Conservation (phyloP, 2,113 vertebrate genomes). For the Nycticryphes semicollaris region DNA sequence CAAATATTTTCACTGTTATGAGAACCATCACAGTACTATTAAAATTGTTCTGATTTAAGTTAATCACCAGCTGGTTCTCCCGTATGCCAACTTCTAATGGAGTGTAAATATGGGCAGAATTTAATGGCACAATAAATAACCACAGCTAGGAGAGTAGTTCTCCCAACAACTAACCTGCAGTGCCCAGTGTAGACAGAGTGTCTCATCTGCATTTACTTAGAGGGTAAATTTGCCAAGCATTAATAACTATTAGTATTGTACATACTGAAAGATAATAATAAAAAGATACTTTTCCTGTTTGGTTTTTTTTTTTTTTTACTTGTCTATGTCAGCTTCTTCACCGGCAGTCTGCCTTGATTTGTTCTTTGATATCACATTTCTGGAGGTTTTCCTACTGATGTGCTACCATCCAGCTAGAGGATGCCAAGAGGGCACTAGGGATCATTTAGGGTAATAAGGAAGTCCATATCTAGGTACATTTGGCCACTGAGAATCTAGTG, state of each 20-base stretch:
- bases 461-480: not conserved
- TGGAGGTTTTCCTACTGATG: not conserved
- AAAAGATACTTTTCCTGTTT: no score
- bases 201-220: not conserved
- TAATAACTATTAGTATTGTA: not conserved
- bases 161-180: not conserved
- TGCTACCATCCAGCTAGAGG: not conserved
- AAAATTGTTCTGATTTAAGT: not conserved
- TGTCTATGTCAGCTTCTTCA: rapidly evolving
- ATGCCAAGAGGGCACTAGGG: not conserved
- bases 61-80: not conserved
- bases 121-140: not conserved
- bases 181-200: not conserved
- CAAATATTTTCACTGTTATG: not conserved
- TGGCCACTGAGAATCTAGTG: not conserved
- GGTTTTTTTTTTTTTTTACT: not conserved
- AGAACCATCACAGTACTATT: not conserved
- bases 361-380: not conserved
- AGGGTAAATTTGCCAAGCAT: not conserved
- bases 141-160: not conserved
- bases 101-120: not conserved
- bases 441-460: not conserved
- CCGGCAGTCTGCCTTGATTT: not conserved
- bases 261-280: not conserved
- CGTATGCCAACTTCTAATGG: not conserved